phyloP scores from a whole-genome alignment of 2,888 invertebrate species.

The Hydrotaea cyrtoneurina region DNA sequence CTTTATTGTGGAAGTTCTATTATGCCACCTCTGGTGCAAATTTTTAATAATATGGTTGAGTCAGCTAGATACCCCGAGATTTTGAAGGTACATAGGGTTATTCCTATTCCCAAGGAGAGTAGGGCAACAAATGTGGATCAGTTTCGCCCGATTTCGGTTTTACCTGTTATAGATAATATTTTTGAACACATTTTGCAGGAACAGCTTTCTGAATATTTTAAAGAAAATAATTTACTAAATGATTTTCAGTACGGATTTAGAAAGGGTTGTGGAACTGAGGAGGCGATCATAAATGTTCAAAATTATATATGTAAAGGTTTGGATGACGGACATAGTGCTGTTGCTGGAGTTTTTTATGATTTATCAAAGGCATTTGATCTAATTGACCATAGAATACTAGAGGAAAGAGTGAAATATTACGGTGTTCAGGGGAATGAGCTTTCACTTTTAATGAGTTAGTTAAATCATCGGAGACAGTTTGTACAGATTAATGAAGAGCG shows the following conservation, averaged over 20 bases:
- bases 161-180: slow-evolving; percentile 16
- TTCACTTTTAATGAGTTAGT: background rate
- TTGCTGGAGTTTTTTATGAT: slow-evolving; percentile 21
- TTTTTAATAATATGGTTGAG: too few relatives aligned
- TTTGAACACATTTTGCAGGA: slow-evolving; percentile 11
- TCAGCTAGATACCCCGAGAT: slow-evolving; percentile 13
- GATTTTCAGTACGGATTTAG: slow-evolving; percentile 16
- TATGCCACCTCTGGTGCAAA: too few relatives aligned
- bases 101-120: slow-evolving; percentile 7
- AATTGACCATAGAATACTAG: background rate
- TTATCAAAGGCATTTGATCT: slow-evolving; percentile 28
- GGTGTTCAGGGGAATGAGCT: background rate
- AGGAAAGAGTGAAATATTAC: background rate
- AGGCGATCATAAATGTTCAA: background rate
- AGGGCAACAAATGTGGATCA: background rate
- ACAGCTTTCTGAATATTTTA: background rate
- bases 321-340: background rate
- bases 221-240: background rate
- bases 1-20: background rate
- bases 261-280: background rate
- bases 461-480: background rate
- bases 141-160: background rate
- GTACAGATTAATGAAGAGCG: background rate
- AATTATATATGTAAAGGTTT: slow-evolving; percentile 12
- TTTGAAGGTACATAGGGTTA: slow-evolving; percentile 8